Evolutionary conservation across 2,797 vertebrate species (phyloP).

Genomic region (Aulostomus chinensis): DNA sequence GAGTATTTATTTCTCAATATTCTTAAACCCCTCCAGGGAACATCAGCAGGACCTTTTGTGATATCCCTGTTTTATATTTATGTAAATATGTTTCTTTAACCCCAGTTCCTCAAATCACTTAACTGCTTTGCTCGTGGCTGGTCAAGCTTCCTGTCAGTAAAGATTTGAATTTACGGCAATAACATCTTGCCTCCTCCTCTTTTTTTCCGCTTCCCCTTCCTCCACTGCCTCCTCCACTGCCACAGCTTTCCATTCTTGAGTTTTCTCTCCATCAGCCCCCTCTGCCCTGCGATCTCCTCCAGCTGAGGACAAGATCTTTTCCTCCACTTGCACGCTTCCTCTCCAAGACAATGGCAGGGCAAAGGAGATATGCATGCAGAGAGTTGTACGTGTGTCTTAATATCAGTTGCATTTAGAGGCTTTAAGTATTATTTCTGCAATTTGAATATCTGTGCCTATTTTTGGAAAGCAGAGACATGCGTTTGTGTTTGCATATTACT

Average conservation of each 20-base stretch:
- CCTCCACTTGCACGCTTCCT: constrained; percentile 70
- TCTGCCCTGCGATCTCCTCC: constrained; percentile 23
- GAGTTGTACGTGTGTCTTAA: constrained; percentile 2
- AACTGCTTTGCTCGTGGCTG: background rate
- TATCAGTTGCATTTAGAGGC: no score
- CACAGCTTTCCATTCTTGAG: constrained; percentile 26
- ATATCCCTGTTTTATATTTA: background rate
- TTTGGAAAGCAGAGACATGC: no score
- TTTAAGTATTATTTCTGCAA: background rate
- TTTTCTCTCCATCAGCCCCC: constrained; percentile 25
- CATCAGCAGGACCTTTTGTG: background rate
- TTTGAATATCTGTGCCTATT: background rate
- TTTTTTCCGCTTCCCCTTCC: constrained; percentile 19
- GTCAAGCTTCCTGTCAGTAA: background rate
- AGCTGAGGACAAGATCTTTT: constrained; percentile 50
- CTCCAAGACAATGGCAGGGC: constrained; percentile 77
- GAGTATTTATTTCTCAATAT: no score
- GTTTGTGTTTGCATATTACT: background rate
- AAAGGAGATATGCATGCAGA: constrained; percentile 24
- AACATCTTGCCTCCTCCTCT: constrained; percentile 16
- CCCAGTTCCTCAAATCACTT: background rate
- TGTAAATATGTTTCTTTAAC: background rate
- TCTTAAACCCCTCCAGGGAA: no score
- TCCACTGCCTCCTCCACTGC: constrained; percentile 7
- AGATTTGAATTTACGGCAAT: constrained; percentile 14